These are phyloP conservation scores for Drosophila insularis DNA, from an alignment of 1,140 invertebrate genomes.

Conservation along the genomic window DNA sequence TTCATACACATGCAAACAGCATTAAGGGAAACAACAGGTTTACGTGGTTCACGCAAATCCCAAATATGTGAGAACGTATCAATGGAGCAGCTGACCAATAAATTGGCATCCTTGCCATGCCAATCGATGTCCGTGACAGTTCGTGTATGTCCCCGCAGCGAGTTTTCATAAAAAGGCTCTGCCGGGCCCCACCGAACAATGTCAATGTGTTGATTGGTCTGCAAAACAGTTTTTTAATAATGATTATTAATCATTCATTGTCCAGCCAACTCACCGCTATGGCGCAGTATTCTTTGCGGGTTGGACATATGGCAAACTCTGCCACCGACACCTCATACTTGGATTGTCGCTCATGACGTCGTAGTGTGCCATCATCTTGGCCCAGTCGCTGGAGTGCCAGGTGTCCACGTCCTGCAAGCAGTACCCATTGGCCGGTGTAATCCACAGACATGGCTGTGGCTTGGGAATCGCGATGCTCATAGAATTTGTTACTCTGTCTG, in stretches of 20 bases:
- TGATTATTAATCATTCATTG: no score
- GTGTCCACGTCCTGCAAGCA: constrained; percentile 89
- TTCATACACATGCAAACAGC: constrained; percentile 85
- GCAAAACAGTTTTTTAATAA: constrained; percentile 43
- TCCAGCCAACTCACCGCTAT: constrained; percentile 89
- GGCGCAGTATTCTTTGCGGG: constrained; percentile 91
- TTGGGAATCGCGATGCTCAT: constrained; percentile 85
- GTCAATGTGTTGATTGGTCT: constrained; percentile 93
- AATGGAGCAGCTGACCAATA: constrained; percentile 95
- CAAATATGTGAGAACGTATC: constrained; percentile 97
- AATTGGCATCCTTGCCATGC: constrained; percentile 93
- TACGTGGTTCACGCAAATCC: constrained; percentile 93
- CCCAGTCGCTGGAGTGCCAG: constrained; percentile 90
- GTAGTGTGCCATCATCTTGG: constrained; percentile 88
- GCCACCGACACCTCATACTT: constrained; percentile 96
- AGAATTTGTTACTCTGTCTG: constrained; percentile 72
- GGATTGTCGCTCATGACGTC: constrained; percentile 92
- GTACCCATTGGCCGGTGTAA: constrained; percentile 90
- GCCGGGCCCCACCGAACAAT: constrained; percentile 89
- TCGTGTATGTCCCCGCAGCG: constrained; percentile 92
- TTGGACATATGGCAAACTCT: constrained; percentile 94
- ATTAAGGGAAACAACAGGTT: constrained; percentile 91
- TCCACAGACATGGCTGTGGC: constrained; percentile 96
- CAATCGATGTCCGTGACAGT: constrained; percentile 97
- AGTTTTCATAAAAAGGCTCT: constrained; percentile 87